A percentile compares a stretch with the other conserved stretches of the same genome.
Evolutionary conservation across 2,888 invertebrate genomes (phyloP).

Genomic region (Drosophila picticornis): DNA sequence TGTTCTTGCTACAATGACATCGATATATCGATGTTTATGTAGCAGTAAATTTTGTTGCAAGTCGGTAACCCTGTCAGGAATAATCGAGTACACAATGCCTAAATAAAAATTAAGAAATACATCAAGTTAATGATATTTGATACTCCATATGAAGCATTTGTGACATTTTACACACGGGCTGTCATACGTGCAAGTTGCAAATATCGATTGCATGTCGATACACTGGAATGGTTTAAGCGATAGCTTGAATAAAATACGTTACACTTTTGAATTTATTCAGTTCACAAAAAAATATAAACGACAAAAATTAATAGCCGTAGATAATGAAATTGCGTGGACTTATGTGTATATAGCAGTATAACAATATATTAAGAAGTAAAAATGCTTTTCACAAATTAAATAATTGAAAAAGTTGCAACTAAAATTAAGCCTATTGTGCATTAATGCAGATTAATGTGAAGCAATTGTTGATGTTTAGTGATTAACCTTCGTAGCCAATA

Average conservation of each 20-base stretch:
- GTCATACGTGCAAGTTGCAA: background rate
- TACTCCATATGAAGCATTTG: background rate
- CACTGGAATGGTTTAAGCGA: background rate
- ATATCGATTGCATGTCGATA: background rate
- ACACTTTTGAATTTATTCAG: background rate
- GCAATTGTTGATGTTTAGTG: background rate
- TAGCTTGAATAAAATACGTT: background rate
- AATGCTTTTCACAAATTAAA: conserved; percentile 29
- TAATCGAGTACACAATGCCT: background rate
- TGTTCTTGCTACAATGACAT: background rate
- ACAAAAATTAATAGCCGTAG: background rate
- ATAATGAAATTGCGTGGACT: conserved; percentile 9
- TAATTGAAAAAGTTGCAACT: conserved; percentile 25
- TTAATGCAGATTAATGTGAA: background rate
- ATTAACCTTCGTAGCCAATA: conserved; percentile 68
- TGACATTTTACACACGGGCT: background rate
- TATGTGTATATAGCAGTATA: conserved; percentile 19
- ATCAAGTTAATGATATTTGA: background rate
- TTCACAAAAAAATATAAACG: background rate
- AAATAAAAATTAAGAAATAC: background rate
- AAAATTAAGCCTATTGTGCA: conserved; percentile 10
- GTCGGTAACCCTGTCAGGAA: background rate
- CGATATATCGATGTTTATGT: background rate
- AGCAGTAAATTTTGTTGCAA: background rate
- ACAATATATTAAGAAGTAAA: conserved; percentile 45